Conservation (phyloP, 2,113 vertebrate genomes). For the Ranitomeya variabilis region DNA sequence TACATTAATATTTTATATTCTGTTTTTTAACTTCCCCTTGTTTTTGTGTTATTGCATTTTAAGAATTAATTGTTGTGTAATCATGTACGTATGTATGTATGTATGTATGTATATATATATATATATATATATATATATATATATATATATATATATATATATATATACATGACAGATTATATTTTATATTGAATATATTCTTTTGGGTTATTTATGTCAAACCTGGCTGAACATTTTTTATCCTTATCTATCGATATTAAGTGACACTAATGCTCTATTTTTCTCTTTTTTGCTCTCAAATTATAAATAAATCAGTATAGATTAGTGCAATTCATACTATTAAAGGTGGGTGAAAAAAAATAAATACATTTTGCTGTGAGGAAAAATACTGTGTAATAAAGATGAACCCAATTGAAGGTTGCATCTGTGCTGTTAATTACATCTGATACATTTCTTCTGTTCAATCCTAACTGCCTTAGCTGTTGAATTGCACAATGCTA, state of each 20-base stretch:
- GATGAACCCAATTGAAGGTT: conserved; percentile 28
- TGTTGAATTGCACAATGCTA: conserved; percentile 50
- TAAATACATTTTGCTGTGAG: background rate
- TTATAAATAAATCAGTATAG: background rate
- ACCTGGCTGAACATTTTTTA: background rate
- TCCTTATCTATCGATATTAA: background rate
- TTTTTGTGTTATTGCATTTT: too few species aligned
- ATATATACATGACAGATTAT: too few species aligned
- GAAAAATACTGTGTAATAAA: conserved; percentile 10
- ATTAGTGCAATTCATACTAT: background rate
- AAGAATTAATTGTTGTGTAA: too few species aligned
- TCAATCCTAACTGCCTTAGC: conserved; percentile 49
- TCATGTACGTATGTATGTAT: too few species aligned
- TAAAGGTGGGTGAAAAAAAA: background rate
- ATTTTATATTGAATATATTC: too few species aligned
- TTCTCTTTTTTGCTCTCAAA: background rate
- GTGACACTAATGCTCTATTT: background rate
- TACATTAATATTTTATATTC: too few species aligned
- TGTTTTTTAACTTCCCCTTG: too few species aligned
- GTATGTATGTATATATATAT: too few species aligned
- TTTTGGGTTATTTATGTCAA: too few species aligned
- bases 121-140: too few species aligned
- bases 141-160: too few species aligned
- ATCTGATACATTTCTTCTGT: conserved; percentile 18
- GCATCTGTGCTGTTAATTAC: conserved; percentile 28